Base-by-base conservation (phyloP, 2,888 invertebrate species). In the Seladonia tumulorum region DNA sequence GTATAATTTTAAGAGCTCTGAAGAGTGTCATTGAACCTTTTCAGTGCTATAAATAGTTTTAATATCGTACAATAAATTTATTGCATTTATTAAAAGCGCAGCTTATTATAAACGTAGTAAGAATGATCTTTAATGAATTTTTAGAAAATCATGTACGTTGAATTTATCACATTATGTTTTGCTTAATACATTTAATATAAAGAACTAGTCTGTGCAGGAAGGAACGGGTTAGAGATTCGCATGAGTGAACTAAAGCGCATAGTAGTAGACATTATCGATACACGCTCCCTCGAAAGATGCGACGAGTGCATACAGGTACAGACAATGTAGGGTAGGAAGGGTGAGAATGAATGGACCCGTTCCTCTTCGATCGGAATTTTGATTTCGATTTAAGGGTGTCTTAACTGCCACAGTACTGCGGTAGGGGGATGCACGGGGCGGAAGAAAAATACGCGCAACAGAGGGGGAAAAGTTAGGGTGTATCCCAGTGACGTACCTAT, bases 401-500 rank as follows among this genome's bases (percentile, higher is more conserved):
- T 68, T 70, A 86, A 82, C 82, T 86, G 78, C 42, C 72, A 47
- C 53, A 22, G 22, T 25, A 10, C 16, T 71, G 77, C 35, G 63
- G 73, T 57, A 25, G 76, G 82, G 66, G 49, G 77, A 47, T 53
- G 68, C 57, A 78, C 42, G 39, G 78, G 70, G 76, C 82, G 57
- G 66, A 71, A 79, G 63, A 78, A 72, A 81, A 35, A 79, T 74
- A 80, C 79, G 49, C 53, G 76, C 70, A 79, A 87, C 60, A 82
- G 57, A 87, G 71, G 78, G 81, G 79, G 80, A 71, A 81, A 82
- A 74, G 83, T 81, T 79, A 79, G 87, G 84, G 88, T 84, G 87
- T 78, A 76, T 75, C 81, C 76, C 88, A 84, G 88, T 84, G 66
- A 82, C 88, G 87, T 87, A 88, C 47, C 84, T 82, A 88, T n/a